Percentiles rank a stretch among this genome's conserved stretches.
Conservation (phyloP, 2,888 invertebrate genomes). For the Dolichopus griseipennis region DNA sequence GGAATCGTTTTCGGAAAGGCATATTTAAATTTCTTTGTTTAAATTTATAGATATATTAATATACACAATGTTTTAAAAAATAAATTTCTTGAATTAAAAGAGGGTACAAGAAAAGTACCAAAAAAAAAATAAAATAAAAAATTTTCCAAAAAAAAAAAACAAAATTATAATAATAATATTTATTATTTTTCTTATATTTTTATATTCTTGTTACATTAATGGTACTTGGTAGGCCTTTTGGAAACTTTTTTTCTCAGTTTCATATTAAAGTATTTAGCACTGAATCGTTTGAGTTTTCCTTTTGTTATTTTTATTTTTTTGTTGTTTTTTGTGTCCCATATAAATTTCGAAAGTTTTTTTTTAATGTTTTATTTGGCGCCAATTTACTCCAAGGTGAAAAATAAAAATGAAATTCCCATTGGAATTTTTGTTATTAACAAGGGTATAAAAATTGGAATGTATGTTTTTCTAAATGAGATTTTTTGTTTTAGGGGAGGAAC, state of each 20-base stretch:
- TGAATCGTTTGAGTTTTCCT: neutral
- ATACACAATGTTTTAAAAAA: too few species aligned
- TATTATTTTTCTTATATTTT: neutral
- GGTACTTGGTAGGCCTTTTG: neutral
- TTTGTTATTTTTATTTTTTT: neutral
- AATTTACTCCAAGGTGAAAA: neutral
- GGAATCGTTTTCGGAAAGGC: too few species aligned
- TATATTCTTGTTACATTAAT: neutral
- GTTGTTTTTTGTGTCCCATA: neutral
- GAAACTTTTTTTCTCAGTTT: neutral
- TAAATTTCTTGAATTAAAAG: too few species aligned
- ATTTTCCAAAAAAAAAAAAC: neutral
- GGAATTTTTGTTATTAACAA: slow-evolving; percentile 6
- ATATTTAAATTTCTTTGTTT: too few species aligned
- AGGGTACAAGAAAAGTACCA: neutral
- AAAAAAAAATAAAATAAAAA: neutral
- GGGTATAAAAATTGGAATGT: slow-evolving; percentile 4
- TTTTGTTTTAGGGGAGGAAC: neutral
- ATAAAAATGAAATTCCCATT: slow-evolving; percentile 1
- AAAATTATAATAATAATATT: neutral
- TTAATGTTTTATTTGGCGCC: neutral
- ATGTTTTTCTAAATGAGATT: slow-evolving; percentile 1
- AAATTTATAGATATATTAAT: too few species aligned
- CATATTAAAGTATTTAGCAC: neutral
- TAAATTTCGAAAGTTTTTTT: neutral